Evolutionary conservation across 2,888 invertebrate genomes (phyloP).

Genomic region (Nomada flava): DNA sequence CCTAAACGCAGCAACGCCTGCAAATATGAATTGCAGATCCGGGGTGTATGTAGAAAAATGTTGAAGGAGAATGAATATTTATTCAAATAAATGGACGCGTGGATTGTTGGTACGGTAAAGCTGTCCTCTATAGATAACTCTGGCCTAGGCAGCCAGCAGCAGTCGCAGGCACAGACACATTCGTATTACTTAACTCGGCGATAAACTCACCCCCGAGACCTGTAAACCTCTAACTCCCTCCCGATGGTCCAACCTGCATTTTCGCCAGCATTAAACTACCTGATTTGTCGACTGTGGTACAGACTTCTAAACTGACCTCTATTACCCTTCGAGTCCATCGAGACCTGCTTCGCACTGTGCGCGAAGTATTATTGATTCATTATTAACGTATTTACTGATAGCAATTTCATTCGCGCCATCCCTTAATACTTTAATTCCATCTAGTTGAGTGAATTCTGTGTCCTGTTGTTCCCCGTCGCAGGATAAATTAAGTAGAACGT

Average conservation of each 20-base stretch:
- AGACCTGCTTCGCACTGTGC: conserved; percentile 33
- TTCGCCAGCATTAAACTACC: conserved; percentile 74
- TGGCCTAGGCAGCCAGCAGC: conserved; percentile 72
- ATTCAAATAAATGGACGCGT: conserved; percentile 77
- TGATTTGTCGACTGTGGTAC: conserved; percentile 75
- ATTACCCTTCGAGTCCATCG: conserved; percentile 64
- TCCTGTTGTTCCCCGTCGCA: too few relatives aligned
- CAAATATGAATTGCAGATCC: neutral
- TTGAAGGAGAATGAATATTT: conserved; percentile 75
- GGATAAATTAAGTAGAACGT: too few relatives aligned
- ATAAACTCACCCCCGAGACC: conserved; percentile 84
- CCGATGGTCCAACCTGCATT: conserved; percentile 73
- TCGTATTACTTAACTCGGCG: conserved; percentile 86
- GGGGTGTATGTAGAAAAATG: conserved; percentile 26
- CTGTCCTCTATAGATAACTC: conserved; percentile 80
- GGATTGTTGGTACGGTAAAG: conserved; percentile 74
- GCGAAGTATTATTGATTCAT: conserved; percentile 43
- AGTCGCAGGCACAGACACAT: conserved; percentile 81
- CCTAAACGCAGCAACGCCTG: conserved; percentile 1
- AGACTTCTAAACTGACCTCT: conserved; percentile 67
- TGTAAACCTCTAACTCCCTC: conserved; percentile 77
- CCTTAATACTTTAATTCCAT: too few relatives aligned
- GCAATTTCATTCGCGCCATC: neutral
- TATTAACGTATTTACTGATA: conserved; percentile 6
- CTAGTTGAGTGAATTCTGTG: too few relatives aligned